Evolutionary conservation across 2,888 invertebrate species (phyloP).

Genomic region (Cataglyphis rosenhaueri): DNA sequence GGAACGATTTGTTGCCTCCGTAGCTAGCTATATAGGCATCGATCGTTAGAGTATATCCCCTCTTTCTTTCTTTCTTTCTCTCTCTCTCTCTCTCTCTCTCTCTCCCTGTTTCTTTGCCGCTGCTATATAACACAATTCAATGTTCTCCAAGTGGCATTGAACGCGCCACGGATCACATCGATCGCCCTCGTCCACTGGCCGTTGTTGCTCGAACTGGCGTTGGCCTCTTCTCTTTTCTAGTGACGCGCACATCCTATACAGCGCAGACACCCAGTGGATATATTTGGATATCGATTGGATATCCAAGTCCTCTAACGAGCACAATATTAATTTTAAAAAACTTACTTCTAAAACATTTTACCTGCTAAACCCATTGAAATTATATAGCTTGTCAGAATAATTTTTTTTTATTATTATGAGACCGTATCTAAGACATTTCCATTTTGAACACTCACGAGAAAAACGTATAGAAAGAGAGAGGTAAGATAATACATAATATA

Average conservation of each 20-base stretch:
- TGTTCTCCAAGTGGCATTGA: constrained; percentile 74
- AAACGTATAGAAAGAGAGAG: neutral
- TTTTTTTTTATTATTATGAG: neutral
- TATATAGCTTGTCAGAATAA: neutral
- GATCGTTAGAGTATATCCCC: constrained; percentile 71
- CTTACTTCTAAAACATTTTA: neutral
- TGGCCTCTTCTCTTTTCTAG: constrained; percentile 40
- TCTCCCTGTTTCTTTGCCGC: neutral
- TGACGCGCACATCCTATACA: constrained; percentile 29
- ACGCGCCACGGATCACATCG: constrained; percentile 66
- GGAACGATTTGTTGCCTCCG: constrained; percentile 77
- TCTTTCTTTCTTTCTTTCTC: constrained; percentile 60
- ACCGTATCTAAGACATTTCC: neutral
- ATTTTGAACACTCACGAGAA: neutral
- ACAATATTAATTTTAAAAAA: neutral
- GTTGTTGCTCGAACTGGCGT: constrained; percentile 15
- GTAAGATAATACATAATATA: neutral
- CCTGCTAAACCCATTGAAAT: neutral
- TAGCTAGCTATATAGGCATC: constrained; percentile 83
- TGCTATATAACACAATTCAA: constrained; percentile 76
- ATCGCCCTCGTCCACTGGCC: constrained; percentile 59
- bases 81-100: constrained; percentile 43
- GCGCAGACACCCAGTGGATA: constrained; percentile 17
- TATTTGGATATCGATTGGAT: constrained; percentile 48
- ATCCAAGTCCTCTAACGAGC: constrained; percentile 14